Conservation (phyloP, 2,797 vertebrate species). For the Bovichtus variegatus region DNA sequence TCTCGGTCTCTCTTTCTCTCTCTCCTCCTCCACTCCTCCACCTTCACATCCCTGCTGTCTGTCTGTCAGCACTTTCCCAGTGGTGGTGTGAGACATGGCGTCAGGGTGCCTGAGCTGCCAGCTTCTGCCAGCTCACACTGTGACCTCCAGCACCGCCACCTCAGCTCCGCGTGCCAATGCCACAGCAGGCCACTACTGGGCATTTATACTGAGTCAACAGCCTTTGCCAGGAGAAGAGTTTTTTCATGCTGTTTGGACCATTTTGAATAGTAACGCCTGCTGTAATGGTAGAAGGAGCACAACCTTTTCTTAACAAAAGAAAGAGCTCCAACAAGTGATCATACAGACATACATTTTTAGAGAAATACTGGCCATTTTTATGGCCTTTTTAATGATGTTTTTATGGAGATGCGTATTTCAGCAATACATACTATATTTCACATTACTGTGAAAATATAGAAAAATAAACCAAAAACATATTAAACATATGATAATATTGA, state of each 20-base stretch:
- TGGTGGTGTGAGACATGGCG: conserved; percentile 83
- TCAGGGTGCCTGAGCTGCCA: conserved; percentile 80
- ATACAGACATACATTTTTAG: background rate
- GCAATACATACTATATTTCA: background rate
- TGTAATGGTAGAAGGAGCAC: conserved; percentile 18
- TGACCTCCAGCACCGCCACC: conserved; percentile 80
- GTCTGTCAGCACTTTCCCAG: conserved; percentile 82
- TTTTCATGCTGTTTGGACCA: conserved; percentile 55
- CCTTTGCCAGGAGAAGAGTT: conserved; percentile 57
- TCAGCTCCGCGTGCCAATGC: conserved; percentile 73
- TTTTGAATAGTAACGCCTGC: conserved; percentile 38
- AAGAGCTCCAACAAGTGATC: conserved; percentile 7
- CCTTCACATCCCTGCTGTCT: conserved; percentile 72
- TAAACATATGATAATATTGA: background rate
- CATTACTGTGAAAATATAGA: background rate
- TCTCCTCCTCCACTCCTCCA: conserved; percentile 29
- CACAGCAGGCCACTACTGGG: conserved; percentile 73
- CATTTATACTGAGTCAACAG: conserved; percentile 60
- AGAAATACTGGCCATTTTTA: background rate
- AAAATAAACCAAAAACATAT: background rate
- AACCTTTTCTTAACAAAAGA: conserved; percentile 32
- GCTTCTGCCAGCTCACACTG: conserved; percentile 78
- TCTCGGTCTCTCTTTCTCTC: conserved; percentile 10
- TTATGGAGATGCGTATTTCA: background rate
- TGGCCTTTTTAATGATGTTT: background rate